A percentile compares a stretch with the other conserved stretches of the same genome.
phyloP scores from a whole-genome alignment of 2,113 vertebrate genomes.

The Brachirus orientalis region DNA sequence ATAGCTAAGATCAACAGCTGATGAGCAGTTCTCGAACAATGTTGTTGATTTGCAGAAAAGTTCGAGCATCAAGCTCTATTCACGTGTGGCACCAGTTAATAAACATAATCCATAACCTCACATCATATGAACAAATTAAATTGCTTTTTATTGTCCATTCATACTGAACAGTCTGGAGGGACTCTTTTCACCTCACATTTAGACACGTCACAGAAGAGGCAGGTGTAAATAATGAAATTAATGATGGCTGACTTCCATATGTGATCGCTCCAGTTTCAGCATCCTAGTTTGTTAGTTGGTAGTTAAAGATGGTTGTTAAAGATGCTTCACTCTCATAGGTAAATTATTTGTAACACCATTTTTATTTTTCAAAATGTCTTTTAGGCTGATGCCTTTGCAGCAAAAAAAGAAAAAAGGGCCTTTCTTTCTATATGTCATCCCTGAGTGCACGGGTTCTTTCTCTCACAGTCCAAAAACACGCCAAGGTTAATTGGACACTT shows the following conservation, averaged over 20 bases:
- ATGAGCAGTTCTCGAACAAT: conserved; percentile 33
- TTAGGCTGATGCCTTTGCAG: too few species aligned
- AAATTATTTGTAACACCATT: conserved; percentile 3
- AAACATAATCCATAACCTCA: conserved; percentile 1
- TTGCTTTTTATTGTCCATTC: too few species aligned
- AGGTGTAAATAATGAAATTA: conserved; percentile 1
- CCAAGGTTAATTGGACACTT: too few species aligned
- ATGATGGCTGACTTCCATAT: not conserved
- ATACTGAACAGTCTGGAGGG: too few species aligned
- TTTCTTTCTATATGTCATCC: too few species aligned
- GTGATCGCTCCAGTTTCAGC: conserved; percentile 5
- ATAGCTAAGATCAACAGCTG: conserved; percentile 15
- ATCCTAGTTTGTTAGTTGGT: too few species aligned
- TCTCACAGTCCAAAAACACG: too few species aligned
- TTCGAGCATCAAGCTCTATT: conserved; percentile 44
- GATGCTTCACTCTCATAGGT: conserved; percentile 1
- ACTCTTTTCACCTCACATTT: conserved; percentile 1
- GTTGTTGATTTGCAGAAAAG: conserved; percentile 32
- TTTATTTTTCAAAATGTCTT: too few species aligned
- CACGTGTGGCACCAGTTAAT: conserved; percentile 20
- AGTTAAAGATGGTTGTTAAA: too few species aligned
- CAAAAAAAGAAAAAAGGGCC: too few species aligned
- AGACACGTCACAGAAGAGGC: not conserved
- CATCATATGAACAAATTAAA: conserved; percentile 5
- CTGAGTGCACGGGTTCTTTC: too few species aligned